These are phyloP conservation scores for Thelaira solivaga DNA, from an alignment of 2,888 invertebrate genomes.

Conservation along the genomic window DNA sequence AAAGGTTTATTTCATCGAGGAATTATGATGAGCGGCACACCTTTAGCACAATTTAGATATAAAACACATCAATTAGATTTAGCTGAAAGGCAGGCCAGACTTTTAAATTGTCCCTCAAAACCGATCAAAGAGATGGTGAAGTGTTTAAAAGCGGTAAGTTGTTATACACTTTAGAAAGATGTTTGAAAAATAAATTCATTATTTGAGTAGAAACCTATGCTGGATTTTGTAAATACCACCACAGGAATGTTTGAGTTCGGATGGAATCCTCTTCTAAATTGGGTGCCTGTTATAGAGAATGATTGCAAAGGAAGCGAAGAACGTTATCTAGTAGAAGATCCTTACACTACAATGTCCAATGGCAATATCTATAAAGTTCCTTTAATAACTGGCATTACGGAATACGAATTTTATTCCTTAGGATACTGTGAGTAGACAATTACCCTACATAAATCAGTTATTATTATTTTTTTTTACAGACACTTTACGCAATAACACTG, in stretches of 20 bases:
- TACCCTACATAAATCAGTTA: neutral
- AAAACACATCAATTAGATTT: slow-evolving; percentile 78
- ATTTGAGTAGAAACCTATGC: slow-evolving; percentile 67
- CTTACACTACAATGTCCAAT: slow-evolving; percentile 78
- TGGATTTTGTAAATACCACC: slow-evolving; percentile 69
- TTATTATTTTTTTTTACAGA: slow-evolving; percentile 71
- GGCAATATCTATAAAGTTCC: slow-evolving; percentile 82
- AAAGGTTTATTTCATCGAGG: slow-evolving; percentile 83
- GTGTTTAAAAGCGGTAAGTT: slow-evolving; percentile 79
- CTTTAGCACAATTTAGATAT: slow-evolving; percentile 78
- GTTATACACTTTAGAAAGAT: neutral
- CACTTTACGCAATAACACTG: slow-evolving; percentile 78
- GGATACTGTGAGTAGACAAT: slow-evolving; percentile 76
- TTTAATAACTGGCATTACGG: slow-evolving; percentile 81
- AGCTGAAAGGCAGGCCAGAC: slow-evolving; percentile 81
- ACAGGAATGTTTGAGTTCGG: slow-evolving; percentile 72
- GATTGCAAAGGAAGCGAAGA: slow-evolving; percentile 80
- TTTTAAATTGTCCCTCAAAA: slow-evolving; percentile 80
- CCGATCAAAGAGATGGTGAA: slow-evolving; percentile 78
- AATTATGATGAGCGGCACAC: slow-evolving; percentile 83
- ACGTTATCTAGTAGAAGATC: slow-evolving; percentile 81
- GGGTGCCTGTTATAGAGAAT: slow-evolving; percentile 82
- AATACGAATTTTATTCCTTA: slow-evolving; percentile 81
- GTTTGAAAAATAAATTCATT: neutral
- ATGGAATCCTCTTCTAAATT: slow-evolving; percentile 75